Conservation (phyloP, 2,888 invertebrate genomes). For the Drosophila hawaiiensis region DNA sequence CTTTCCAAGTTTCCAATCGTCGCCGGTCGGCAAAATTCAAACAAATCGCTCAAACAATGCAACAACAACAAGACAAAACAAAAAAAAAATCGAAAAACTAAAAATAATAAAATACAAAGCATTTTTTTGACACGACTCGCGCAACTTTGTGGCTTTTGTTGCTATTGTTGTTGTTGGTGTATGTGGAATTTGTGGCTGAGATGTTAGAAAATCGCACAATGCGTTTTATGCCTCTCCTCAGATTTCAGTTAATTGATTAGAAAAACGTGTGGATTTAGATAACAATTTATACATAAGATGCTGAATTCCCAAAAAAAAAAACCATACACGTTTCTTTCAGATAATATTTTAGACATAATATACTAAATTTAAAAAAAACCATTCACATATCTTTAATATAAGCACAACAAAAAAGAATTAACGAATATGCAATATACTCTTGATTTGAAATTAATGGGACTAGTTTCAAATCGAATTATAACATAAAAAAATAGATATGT, state of each 20-base stretch:
- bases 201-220: conserved; percentile 59
- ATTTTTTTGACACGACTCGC: conserved; percentile 74
- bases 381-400: background rate
- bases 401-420: background rate
- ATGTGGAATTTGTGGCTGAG: conserved; percentile 16
- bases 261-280: conserved; percentile 60
- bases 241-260: conserved; percentile 77
- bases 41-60: conserved; percentile 80
- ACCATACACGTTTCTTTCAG: conserved; percentile 9
- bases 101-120: conserved; percentile 48
- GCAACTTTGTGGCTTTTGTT: conserved; percentile 58
- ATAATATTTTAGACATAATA: conserved; percentile 25
- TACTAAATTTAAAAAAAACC: background rate
- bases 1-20: conserved; percentile 65
- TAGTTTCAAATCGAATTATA: background rate
- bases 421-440: background rate
- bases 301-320: background rate
- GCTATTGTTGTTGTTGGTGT: conserved; percentile 21
- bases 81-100: conserved; percentile 31
- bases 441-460: background rate
- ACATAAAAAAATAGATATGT: background rate
- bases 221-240: conserved; percentile 42
- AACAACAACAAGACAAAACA: conserved; percentile 30
- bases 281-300: conserved; percentile 19
- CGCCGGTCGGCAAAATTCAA: conserved; percentile 75